These are phyloP conservation scores for Conopomorpha cramerella DNA, from an alignment of 1,140 invertebrate genomes.

Conservation along the genomic window DNA sequence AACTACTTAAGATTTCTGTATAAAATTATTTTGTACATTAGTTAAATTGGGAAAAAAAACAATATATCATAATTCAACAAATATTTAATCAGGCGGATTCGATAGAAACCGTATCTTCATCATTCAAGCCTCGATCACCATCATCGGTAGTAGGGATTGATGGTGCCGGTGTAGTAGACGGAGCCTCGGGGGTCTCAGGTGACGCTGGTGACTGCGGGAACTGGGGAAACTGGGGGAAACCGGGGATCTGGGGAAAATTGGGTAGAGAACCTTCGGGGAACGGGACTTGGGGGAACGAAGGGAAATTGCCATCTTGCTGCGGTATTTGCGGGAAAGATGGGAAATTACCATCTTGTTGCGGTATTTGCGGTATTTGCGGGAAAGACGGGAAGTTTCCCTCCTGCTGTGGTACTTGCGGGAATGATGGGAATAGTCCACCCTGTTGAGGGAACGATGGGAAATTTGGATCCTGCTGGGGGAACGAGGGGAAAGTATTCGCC, in stretches of 20 bases:
- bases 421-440: neutral
- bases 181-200: conserved; percentile 8
- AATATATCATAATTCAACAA: too few species aligned
- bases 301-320: neutral
- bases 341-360: neutral
- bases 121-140: conserved; percentile 22
- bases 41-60: too few species aligned
- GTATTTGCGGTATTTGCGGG: conserved; percentile 1
- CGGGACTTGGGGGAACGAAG: conserved; percentile 1
- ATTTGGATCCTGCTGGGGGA: too few species aligned
- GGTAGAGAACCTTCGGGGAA: conserved; percentile 7
- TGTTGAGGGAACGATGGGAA: conserved; percentile 7
- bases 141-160: conserved; percentile 15
- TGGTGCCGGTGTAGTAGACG: conserved; percentile 10
- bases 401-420: too few species aligned
- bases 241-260: conserved; percentile 12
- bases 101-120: conserved; percentile 40
- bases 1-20: too few species aligned
- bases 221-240: conserved; percentile 5
- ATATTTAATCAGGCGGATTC: too few species aligned
- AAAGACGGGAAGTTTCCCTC: neutral
- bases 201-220: conserved; percentile 5
- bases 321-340: neutral
- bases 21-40: too few species aligned
- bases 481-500: too few species aligned